Evolutionary conservation across 1,140 invertebrate species (phyloP).

Genomic region (Caenorhabditis inopinata): DNA sequence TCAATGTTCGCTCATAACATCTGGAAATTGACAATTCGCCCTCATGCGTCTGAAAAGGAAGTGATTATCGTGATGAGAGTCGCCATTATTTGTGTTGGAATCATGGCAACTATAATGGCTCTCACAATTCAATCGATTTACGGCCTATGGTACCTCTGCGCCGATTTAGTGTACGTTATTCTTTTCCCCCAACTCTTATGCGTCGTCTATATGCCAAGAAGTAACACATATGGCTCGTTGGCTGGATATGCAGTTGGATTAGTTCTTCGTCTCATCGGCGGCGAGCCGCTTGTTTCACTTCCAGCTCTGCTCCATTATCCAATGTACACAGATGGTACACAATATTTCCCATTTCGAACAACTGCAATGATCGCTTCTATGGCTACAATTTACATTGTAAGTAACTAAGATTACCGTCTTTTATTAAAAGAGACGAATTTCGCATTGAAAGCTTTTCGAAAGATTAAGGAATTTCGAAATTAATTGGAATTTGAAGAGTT

Average conservation of each 20-base stretch:
- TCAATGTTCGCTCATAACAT: constrained; percentile 98
- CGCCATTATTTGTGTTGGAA: constrained; percentile 86
- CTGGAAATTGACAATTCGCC: constrained; percentile 91
- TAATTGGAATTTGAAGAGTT: too few species aligned
- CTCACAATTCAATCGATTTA: constrained; percentile 94
- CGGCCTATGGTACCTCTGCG: constrained; percentile 93
- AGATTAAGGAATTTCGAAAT: too few species aligned
- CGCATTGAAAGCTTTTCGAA: too few species aligned
- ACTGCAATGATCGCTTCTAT: constrained; percentile 73
- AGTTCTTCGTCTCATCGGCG: constrained; percentile 80
- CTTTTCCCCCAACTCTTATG: constrained; percentile 95
- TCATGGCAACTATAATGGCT: constrained; percentile 86
- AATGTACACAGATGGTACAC: constrained; percentile 63
- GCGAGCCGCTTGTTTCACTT: constrained; percentile 81
- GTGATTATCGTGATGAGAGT: constrained; percentile 96
- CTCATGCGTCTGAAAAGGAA: constrained; percentile 89
- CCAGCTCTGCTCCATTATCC: constrained; percentile 72
- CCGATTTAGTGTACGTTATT: constrained; percentile 91
- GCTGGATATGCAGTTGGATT: constrained; percentile 74
- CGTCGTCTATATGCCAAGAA: constrained; percentile 90
- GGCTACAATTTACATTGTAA: constrained; percentile 68
- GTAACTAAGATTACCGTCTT: background rate
- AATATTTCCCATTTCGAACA: constrained; percentile 70
- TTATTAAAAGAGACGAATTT: too few species aligned
- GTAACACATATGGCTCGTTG: constrained; percentile 94